Percentiles rank a stretch among this genome's conserved stretches.
Conservation (phyloP, 2,888 invertebrate genomes). For the Didymodactylos carnosus region DNA sequence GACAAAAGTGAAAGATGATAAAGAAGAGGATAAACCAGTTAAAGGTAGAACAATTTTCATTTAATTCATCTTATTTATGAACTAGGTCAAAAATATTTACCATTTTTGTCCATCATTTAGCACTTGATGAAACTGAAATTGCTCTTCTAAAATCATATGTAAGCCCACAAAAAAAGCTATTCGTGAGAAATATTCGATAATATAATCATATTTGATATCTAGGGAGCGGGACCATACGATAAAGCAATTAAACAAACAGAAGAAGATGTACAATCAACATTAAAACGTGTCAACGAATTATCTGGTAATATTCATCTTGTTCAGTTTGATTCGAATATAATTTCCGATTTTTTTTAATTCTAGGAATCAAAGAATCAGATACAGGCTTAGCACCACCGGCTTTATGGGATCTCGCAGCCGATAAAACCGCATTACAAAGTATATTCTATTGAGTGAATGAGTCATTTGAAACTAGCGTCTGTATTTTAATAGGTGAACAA, state of each 20-base stretch:
- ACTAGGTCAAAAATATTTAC: not conserved
- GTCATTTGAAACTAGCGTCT: not conserved
- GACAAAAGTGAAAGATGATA: constrained; percentile 48
- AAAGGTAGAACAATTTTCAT: constrained; percentile 48
- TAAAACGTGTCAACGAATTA: constrained; percentile 58
- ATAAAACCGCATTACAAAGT: constrained; percentile 92
- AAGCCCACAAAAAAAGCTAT: constrained; percentile 38
- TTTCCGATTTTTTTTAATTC: no score
- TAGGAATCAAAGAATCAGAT: constrained; percentile 45
- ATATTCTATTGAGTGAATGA: no score
- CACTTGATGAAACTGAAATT: constrained; percentile 92
- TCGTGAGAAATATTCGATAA: constrained; percentile 2
- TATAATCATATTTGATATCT: constrained; percentile 19
- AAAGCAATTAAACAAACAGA: constrained; percentile 80
- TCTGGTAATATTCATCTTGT: no score
- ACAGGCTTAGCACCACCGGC: not conserved
- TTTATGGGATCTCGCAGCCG: constrained; percentile 30
- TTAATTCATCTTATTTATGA: no score
- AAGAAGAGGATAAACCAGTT: constrained; percentile 64
- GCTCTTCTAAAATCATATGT: constrained; percentile 85
- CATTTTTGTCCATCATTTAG: constrained; percentile 40
- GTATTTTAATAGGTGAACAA: constrained; percentile 31
- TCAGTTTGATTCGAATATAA: no score
- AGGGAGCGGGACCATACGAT: constrained; percentile 94
- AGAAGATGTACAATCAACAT: constrained; percentile 80